A percentile compares a stretch with the other conserved stretches of the same genome.
Conservation (phyloP, 2,888 invertebrate species). For the Melanophora roralis region DNA sequence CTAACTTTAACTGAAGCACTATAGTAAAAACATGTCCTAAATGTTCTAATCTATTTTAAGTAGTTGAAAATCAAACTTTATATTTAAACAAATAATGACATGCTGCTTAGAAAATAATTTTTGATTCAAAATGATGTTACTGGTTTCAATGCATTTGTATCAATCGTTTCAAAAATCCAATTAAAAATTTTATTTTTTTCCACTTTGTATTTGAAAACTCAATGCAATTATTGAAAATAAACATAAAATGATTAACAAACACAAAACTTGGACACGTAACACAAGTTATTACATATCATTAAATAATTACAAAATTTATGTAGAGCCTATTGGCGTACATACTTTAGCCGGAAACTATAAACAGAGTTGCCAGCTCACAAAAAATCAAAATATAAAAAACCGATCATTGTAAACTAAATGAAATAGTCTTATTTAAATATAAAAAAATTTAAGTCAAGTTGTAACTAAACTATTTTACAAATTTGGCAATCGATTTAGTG, state of each 20-base stretch:
- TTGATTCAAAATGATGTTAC: slow-evolving; percentile 1
- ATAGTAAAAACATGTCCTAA: not conserved
- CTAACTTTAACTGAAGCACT: not conserved
- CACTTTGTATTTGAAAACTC: not conserved
- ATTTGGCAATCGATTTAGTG: not conserved
- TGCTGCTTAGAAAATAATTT: not conserved
- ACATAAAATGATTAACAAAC: slow-evolving; percentile 31
- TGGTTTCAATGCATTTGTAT: not conserved
- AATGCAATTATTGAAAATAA: slow-evolving; percentile 17
- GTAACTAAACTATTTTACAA: too few relatives aligned
- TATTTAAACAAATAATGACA: not conserved
- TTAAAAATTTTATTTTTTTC: slow-evolving; percentile 21
- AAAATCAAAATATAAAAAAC: too few relatives aligned
- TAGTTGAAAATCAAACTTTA: not conserved
- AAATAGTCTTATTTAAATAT: too few relatives aligned
- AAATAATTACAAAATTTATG: slow-evolving; percentile 16
- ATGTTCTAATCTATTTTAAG: too few relatives aligned
- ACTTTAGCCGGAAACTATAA: not conserved
- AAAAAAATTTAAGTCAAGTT: too few relatives aligned
- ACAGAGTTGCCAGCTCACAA: not conserved
- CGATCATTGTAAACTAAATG: too few relatives aligned
- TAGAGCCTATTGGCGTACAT: not conserved
- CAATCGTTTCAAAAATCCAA: slow-evolving; percentile 26
- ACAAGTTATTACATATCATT: slow-evolving; percentile 27
- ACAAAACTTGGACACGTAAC: slow-evolving; percentile 27